Conservation (phyloP, 2,797 vertebrate genomes). For the Leuciscus waleckii region DNA sequence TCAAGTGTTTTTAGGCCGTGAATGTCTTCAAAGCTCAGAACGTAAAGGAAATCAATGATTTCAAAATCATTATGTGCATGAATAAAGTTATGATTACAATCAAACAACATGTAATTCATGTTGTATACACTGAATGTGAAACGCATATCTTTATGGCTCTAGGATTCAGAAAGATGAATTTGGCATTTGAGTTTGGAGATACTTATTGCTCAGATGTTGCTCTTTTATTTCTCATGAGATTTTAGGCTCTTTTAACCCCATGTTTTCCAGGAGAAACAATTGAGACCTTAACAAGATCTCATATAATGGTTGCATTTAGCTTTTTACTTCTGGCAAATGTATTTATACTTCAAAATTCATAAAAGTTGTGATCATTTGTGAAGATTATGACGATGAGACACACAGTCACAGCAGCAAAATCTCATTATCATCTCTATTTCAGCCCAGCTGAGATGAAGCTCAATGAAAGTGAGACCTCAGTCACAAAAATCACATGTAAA, state of each 20-base stretch:
- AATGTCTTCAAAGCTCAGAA: not conserved
- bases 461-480: not conserved
- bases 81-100: not conserved
- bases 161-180: too few relatives aligned
- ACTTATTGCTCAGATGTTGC: too few relatives aligned
- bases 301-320: not conserved
- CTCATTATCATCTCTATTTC: too few relatives aligned
- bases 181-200: not conserved
- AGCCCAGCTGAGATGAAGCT: not conserved
- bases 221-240: not conserved
- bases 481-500: not conserved
- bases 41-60: too few relatives aligned
- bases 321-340: not conserved
- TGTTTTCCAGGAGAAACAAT: not conserved
- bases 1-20: not conserved
- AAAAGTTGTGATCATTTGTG: not conserved
- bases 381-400: not conserved
- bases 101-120: too few relatives aligned
- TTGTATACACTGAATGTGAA: not conserved
- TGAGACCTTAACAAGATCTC: not conserved
- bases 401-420: too few relatives aligned
- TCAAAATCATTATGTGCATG: not conserved
- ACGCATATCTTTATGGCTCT: not conserved
- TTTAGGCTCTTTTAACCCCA: not conserved
- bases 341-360: not conserved